These are phyloP conservation scores for Thymelicus sylvestris DNA, from an alignment of 2,888 invertebrate species.

Conservation along the genomic window DNA sequence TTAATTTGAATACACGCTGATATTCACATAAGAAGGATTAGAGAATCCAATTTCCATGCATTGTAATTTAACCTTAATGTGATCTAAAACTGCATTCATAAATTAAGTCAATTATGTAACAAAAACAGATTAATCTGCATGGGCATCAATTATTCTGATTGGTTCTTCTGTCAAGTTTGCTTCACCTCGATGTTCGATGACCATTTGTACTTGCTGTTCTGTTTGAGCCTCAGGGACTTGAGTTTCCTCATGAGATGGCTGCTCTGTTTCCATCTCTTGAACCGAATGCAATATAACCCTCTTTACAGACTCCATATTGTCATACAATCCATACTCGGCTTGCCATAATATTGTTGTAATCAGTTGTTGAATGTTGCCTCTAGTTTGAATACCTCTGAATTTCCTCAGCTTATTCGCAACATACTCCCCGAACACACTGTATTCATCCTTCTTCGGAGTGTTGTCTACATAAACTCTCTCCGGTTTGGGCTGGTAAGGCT, in stretches of 20 bases:
- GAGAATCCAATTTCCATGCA: neutral
- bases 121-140: neutral
- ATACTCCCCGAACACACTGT: slow-evolving; percentile 74
- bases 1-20: too few species aligned
- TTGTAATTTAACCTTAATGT: neutral
- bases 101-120: neutral
- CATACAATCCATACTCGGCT: slow-evolving; percentile 75
- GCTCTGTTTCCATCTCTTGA: slow-evolving; percentile 46
- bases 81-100: neutral
- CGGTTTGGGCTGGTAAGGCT: neutral
- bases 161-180: slow-evolving; percentile 19
- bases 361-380: slow-evolving; percentile 74
- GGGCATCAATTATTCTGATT: slow-evolving; percentile 26
- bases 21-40: too few species aligned
- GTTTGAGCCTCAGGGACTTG: neutral
- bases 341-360: slow-evolving; percentile 79
- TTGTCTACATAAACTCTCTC: slow-evolving; percentile 52
- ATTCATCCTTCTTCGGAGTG: slow-evolving; percentile 63
- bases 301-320: slow-evolving; percentile 71
- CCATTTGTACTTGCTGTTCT: slow-evolving; percentile 22
- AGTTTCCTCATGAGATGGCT: slow-evolving; percentile 40
- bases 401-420: slow-evolving; percentile 75
- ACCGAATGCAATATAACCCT: slow-evolving; percentile 64
- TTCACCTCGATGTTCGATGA: slow-evolving; percentile 18
- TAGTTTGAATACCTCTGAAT: slow-evolving; percentile 61